These are phyloP conservation scores for Morelia viridis DNA, from an alignment of 2,797 vertebrate genomes.

Conservation along the genomic window DNA sequence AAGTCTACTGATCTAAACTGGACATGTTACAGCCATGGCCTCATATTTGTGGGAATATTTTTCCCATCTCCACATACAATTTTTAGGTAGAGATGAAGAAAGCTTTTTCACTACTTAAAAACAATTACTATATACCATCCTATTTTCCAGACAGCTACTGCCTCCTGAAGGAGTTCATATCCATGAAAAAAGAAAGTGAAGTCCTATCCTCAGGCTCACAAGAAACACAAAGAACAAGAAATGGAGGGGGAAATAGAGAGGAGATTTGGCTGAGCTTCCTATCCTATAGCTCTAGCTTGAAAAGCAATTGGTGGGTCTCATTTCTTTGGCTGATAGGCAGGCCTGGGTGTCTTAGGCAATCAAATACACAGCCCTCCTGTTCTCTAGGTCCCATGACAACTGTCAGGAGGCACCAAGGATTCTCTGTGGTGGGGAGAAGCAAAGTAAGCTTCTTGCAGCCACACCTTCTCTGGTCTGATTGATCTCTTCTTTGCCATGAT, in stretches of 20 bases:
- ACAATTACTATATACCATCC: not conserved
- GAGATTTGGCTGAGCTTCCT: not conserved
- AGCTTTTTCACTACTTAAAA: not conserved
- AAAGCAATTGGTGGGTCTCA: not conserved
- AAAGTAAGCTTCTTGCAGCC: not conserved
- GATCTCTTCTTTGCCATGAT: not conserved
- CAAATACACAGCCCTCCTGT: not conserved
- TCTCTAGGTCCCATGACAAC: not conserved
- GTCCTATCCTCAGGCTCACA: not conserved
- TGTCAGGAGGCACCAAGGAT: not conserved
- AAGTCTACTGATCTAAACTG: not conserved
- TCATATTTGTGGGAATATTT: not conserved
- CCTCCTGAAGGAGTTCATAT: not conserved
- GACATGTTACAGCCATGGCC: not conserved
- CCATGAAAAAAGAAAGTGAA: not conserved
- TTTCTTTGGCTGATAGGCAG: not conserved
- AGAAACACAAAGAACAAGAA: not conserved
- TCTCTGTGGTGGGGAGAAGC: too few relatives aligned
- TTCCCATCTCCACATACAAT: not conserved
- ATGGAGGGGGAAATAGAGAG: not conserved
- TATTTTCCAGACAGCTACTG: not conserved
- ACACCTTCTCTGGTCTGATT: not conserved
- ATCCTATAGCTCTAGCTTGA: not conserved
- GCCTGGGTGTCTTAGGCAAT: not conserved
- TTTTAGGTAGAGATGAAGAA: not conserved